phyloP scores from a whole-genome alignment of 2,113 vertebrate species.

The Tragelaphus buxtoni region DNA sequence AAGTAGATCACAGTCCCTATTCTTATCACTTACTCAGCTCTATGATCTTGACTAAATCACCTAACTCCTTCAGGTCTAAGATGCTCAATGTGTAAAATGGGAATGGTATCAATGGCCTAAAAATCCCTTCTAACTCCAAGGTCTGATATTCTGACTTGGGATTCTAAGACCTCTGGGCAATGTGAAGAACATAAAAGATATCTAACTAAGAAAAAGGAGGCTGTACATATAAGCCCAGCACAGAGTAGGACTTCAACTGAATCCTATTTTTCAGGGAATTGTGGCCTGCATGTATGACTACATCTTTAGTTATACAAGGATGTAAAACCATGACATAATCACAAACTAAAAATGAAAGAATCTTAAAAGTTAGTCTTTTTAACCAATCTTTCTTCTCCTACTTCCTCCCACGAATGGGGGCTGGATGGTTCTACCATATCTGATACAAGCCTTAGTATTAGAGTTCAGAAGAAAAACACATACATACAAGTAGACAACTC shows the following conservation, averaged over 20 bases:
- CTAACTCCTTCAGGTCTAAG: background rate
- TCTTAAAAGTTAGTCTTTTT: background rate
- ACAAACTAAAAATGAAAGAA: background rate
- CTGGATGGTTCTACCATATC: background rate
- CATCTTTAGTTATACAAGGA: constrained; percentile 1
- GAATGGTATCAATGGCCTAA: background rate
- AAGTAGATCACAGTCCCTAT: background rate
- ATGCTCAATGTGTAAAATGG: background rate
- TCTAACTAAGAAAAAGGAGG: background rate
- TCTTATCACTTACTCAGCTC: background rate
- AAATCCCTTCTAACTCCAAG: constrained; percentile 11
- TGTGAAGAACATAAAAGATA: background rate
- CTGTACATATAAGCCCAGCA: background rate
- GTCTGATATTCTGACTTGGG: constrained; percentile 1
- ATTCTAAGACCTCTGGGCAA: background rate
- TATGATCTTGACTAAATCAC: background rate
- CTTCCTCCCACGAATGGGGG: background rate
- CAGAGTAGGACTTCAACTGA: background rate
- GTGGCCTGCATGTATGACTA: background rate
- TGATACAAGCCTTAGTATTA: background rate
- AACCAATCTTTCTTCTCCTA: background rate
- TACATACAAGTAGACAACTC: background rate
- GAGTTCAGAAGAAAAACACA: constrained; percentile 1
- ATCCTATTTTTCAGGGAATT: background rate
- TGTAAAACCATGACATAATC: background rate